phyloP scores from a whole-genome alignment of 1,140 invertebrate species.

The Hylaeus volcanicus region DNA sequence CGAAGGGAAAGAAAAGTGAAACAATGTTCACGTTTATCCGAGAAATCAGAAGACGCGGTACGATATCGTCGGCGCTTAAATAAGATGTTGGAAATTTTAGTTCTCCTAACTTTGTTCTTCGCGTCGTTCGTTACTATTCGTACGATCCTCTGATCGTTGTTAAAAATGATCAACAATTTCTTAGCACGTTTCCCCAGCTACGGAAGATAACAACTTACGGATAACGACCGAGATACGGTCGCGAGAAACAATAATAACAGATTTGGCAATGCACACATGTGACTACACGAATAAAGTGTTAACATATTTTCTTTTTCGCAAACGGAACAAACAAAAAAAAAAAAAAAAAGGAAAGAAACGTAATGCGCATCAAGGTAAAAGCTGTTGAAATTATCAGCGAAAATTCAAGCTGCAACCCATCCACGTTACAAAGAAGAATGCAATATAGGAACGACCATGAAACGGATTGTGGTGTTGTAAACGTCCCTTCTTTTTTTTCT shows the following conservation, averaged over 20 bases:
- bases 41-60: not conserved
- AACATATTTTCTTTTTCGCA: not conserved
- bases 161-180: slow-evolving; percentile 14
- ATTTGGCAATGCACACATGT: slow-evolving; percentile 35
- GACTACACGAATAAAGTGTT: slow-evolving; percentile 32
- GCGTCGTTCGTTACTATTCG: not conserved
- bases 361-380: slow-evolving; percentile 9
- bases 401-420: slow-evolving; percentile 47
- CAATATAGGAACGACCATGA: slow-evolving; percentile 47
- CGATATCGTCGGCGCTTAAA: not conserved
- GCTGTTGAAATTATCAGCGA: slow-evolving; percentile 16
- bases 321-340: not conserved
- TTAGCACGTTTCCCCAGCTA: slow-evolving; percentile 4
- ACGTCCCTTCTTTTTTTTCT: not conserved
- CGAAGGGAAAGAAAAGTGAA: not conserved
- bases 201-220: slow-evolving; percentile 14
- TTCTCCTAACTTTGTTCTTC: slow-evolving; percentile 3
- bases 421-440: slow-evolving; percentile 48
- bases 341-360: not conserved
- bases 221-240: slow-evolving; percentile 10
- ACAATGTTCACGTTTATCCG: not conserved
- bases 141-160: not conserved
- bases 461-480: slow-evolving; percentile 43
- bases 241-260: slow-evolving; percentile 24
- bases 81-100: slow-evolving; percentile 9